A percentile compares a stretch with the other conserved stretches of the same genome.
Conservation (phyloP, 2,113 vertebrate genomes). For the Phalacrocorax pelagicus region DNA sequence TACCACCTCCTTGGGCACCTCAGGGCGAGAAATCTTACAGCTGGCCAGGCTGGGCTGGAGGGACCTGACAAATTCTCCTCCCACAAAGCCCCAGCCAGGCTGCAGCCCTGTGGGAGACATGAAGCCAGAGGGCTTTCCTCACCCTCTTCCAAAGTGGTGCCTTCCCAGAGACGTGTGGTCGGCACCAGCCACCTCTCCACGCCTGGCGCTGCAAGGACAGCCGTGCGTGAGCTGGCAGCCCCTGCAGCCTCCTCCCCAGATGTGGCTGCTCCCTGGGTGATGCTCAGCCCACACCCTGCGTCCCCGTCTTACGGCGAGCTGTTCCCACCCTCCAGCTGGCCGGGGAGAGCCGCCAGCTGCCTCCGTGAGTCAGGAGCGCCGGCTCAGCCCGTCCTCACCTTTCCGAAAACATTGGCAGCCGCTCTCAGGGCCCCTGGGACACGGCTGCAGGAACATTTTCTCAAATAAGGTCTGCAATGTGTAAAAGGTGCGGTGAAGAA, state of each 20-base stretch:
- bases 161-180: neutral
- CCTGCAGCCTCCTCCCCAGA: neutral
- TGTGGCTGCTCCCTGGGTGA: neutral
- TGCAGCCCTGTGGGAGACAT: accelerated
- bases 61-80: neutral
- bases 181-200: accelerated
- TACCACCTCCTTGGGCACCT: neutral
- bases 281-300: slow-evolving; percentile 29
- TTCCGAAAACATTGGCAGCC: neutral
- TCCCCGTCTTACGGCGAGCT: neutral
- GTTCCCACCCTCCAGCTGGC: slow-evolving; percentile 63
- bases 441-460: neutral
- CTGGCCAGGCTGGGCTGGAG: neutral
- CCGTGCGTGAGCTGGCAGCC: neutral
- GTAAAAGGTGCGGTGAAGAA: neutral
- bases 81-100: neutral
- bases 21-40: accelerated
- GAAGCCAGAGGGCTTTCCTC: neutral
- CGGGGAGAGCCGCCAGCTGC: slow-evolving; percentile 29
- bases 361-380: slow-evolving; percentile 12
- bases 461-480: neutral
- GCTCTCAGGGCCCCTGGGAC: neutral
- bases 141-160: neutral
- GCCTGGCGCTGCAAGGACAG: accelerated
- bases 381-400: slow-evolving; percentile 32